Evolutionary conservation across 2,113 vertebrate genomes (phyloP), one percentile per base, ranked within the genome.

Genomic region (Scophthalmus maximus): DNA sequence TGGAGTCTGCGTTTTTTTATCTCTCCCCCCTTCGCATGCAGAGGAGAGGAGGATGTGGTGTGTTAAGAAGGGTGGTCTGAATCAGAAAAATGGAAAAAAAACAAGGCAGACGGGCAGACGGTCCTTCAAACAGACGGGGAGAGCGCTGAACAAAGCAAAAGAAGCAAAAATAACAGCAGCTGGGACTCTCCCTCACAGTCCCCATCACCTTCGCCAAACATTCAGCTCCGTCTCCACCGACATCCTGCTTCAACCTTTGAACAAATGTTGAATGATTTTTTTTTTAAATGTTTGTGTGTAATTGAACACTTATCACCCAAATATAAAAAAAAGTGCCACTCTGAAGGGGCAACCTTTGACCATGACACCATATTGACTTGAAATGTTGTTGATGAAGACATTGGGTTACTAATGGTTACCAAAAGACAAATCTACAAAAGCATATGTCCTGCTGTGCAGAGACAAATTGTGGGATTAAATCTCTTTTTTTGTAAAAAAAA

Each of bases 11-110:
- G 22, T 87, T 88, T 92, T 85, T 80, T 20, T n/a, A n/a, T 12
- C 23, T 22, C n/a, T 76, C 82, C 64, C 75, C 83, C 66, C 49
- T 79, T 59, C 40, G 30, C 76, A 76, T 73, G 73, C 74, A 77
- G 80, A 79, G 82, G 22, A 81, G 68, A 72, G 73, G 34, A 80
- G 84, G 85, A 88, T 88, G 84, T 89, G 81, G 84, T 83, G 84
- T 84, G 70, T 74, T 79, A 65, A 76, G 76, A 80, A 76, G 46
- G 75, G 79, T 50, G 75, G 72, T 69, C 58, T 57, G 76, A 69
- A 87, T 80, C 76, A 79, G 75, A 86, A 65, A 75, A 68, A 79
- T 53, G 23, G 78, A 71, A 75, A 72, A 62, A 87, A 79, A 87
- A 70, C 58, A 74, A 84, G 70, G 73, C 68, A 69, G 79, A 58